Base-by-base conservation (phyloP, 2,113 vertebrate genomes). In the Carlito syrichta region DNA sequence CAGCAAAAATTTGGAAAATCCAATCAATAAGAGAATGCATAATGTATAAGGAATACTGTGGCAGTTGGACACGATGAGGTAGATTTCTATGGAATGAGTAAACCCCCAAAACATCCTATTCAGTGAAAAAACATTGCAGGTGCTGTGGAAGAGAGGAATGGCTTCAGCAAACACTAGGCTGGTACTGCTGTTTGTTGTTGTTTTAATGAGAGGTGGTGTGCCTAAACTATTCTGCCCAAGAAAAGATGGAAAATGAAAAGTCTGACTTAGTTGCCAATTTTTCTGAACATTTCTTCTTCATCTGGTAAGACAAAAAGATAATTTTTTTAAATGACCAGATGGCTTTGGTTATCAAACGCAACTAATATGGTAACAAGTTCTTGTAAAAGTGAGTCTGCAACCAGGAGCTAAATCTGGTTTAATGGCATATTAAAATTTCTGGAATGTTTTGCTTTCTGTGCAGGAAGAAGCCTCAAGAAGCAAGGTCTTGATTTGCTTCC, bases 361-460 rank as follows among this genome's bases (percentile, higher is more conserved):
- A 52, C 69, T 93, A 68, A 12, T 27, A 30, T 40, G 45, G 38
- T 77, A 89, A 86, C 23, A 76, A 52, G 20, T 62, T 93, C 83
- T 79, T 27, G 25, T 43, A 63, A 77, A 38, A 68, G 19, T 22
- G 22, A 84, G 1, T 27, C 71, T 63, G 43, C 32, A 74, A 56
- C 50, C n/a, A 48, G 35, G 19, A 16, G 50, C 54, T 48, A 35
- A 40, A 22, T 84, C 87, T 40, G 14, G 16, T 23, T 86, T 56
- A n/a, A 4, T 58, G 60, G 45, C 56, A 81, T 35, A 60, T 30
- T 50, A 45, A 6, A 35, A 11, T 85, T 86, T 62, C 40, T 43
- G 48, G 35, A 1, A 27, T 35, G 16, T 5, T 78, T 73, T 71
- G 3, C 9, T 63, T 76, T 54, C 48, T 60, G 16, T 25, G 6